Evolutionary conservation across 1,140 invertebrate species (phyloP).

Genomic region (Paralvinella palmiformis): DNA sequence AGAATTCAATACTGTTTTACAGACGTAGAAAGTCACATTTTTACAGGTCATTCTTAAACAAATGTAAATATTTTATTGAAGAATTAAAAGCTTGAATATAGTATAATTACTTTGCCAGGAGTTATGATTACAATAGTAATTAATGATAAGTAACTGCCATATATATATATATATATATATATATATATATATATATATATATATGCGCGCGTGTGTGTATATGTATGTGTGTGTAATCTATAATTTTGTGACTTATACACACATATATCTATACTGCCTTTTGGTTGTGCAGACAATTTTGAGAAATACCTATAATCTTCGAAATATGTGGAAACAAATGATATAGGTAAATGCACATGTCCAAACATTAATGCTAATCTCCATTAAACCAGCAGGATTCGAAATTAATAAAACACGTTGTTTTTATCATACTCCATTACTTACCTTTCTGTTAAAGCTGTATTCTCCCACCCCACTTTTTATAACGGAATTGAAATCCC

Average conservation of each 20-base stretch:
- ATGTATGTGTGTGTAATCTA: no score
- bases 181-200: neutral
- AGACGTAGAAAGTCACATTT: neutral
- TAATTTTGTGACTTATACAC: no score
- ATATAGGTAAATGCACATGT: neutral
- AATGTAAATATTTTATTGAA: neutral
- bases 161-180: neutral
- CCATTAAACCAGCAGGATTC: no score
- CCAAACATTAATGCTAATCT: no score
- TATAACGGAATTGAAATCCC: no score
- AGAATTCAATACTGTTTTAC: neutral
- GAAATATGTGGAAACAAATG: no score
- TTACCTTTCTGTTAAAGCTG: no score
- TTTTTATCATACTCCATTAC: no score
- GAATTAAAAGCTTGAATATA: neutral
- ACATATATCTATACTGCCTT: conserved; percentile 1
- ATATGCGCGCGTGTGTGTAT: neutral
- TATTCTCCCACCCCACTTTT: no score
- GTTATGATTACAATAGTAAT: neutral
- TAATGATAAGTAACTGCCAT: neutral
- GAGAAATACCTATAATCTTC: no score
- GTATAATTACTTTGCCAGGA: neutral
- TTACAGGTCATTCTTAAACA: neutral
- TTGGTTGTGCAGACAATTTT: no score
- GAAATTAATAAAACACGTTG: no score